Conservation (phyloP, 1,140 invertebrate genomes). For the Eupristina koningsbergeri region DNA sequence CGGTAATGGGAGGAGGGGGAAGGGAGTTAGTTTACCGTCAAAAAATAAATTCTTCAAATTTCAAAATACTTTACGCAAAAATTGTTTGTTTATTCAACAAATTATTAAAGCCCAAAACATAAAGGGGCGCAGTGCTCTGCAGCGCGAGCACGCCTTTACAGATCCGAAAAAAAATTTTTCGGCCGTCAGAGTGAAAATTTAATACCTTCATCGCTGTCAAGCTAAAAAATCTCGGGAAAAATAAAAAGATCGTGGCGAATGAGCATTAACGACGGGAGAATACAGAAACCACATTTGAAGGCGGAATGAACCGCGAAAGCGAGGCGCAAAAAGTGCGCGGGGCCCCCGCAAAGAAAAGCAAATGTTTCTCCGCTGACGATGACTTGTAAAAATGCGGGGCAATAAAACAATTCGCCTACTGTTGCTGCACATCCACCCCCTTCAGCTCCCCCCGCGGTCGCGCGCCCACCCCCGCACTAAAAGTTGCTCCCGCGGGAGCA, state of each 20-base stretch:
- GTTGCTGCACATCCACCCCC: background rate
- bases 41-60: too few species aligned
- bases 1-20: background rate
- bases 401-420: conserved; percentile 28
- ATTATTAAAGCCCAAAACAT: too few species aligned
- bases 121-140: too few species aligned
- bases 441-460: background rate
- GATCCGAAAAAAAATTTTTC: background rate
- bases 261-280: background rate
- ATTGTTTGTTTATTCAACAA: background rate
- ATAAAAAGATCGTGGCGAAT: background rate
- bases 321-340: background rate
- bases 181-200: background rate
- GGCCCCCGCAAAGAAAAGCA: conserved; percentile 26
- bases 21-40: too few species aligned
- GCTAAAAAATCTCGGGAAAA: background rate
- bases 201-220: conserved; percentile 3
- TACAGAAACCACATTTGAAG: background rate
- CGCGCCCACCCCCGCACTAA: background rate
- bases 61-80: background rate
- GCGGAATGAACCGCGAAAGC: conserved; percentile 10
- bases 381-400: conserved; percentile 1
- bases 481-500: background rate
- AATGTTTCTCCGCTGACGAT: conserved; percentile 14
- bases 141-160: too few species aligned